Evolutionary conservation across 2,888 invertebrate species (phyloP).

Genomic region (Netelia inedita): DNA sequence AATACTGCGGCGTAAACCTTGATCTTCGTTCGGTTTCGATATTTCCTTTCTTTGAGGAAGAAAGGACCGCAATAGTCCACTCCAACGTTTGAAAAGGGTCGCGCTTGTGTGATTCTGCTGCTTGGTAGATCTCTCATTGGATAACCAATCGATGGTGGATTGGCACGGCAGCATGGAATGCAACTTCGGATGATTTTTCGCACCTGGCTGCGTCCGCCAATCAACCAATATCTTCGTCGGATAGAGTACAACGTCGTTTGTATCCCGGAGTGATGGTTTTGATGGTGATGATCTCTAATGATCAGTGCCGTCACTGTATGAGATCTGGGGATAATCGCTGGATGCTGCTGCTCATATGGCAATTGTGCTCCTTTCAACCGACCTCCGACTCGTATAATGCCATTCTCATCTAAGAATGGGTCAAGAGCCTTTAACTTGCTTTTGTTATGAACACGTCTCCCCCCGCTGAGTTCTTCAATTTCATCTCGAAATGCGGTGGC

Average conservation of each 20-base stretch:
- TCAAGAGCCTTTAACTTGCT: too few species aligned
- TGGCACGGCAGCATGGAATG: conserved; percentile 73
- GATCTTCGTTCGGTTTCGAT: conserved; percentile 28
- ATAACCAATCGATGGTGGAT: conserved; percentile 66
- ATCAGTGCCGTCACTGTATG: background rate
- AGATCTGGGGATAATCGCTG: too few species aligned
- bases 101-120: conserved; percentile 70
- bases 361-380: too few species aligned
- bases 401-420: too few species aligned
- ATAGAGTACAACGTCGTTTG: too few species aligned
- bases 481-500: too few species aligned
- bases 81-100: conserved; percentile 74
- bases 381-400: too few species aligned
- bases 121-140: conserved; percentile 79
- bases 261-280: too few species aligned
- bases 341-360: too few species aligned
- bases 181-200: conserved; percentile 72
- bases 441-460: too few species aligned
- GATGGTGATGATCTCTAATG: background rate
- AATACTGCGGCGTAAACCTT: conserved; percentile 22
- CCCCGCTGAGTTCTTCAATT: too few species aligned
- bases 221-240: background rate
- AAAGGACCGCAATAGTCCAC: conserved; percentile 72
- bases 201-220: background rate
- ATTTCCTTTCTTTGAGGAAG: conserved; percentile 40